A percentile compares a stretch with the other conserved stretches of the same genome.
Evolutionary conservation across 2,113 vertebrate genomes (phyloP).

Genomic region (Orycteropus afer): DNA sequence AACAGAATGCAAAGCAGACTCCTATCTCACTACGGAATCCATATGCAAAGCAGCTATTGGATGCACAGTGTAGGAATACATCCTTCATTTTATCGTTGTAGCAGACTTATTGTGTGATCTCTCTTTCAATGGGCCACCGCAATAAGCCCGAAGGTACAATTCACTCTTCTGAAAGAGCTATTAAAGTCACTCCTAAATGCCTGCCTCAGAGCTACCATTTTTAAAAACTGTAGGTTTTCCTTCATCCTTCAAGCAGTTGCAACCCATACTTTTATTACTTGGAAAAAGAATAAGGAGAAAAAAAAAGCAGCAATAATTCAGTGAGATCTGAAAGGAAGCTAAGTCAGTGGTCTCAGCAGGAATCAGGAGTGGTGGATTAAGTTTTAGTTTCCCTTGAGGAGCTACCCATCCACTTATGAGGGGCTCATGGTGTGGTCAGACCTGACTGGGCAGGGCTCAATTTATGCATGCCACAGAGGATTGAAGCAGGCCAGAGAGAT

Average conservation of each 20-base stretch:
- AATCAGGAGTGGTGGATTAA: background rate
- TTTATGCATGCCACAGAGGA: background rate
- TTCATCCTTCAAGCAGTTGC: slow-evolving; percentile 60
- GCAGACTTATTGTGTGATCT: slow-evolving; percentile 45
- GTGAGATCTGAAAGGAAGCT: slow-evolving; percentile 31
- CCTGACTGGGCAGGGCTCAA: background rate
- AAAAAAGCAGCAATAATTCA: slow-evolving; percentile 1
- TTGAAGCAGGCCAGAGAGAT: slow-evolving; percentile 13
- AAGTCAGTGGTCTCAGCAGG: slow-evolving; percentile 21
- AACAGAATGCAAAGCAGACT: slow-evolving; percentile 60
- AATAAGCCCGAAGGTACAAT: slow-evolving; percentile 77
- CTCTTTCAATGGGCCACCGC: slow-evolving; percentile 75
- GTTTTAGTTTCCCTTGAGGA: slow-evolving; percentile 55
- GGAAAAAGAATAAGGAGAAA: background rate
- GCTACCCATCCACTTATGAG: slow-evolving; percentile 13
- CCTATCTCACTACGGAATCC: slow-evolving; percentile 80
- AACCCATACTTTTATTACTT: slow-evolving; percentile 37
- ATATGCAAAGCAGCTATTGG: slow-evolving; percentile 76
- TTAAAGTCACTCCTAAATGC: slow-evolving; percentile 80
- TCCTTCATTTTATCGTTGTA: slow-evolving; percentile 82
- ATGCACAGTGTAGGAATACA: slow-evolving; percentile 54
- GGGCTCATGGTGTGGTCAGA: slow-evolving; percentile 34
- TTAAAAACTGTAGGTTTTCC: slow-evolving; percentile 51
- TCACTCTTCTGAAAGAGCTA: slow-evolving; percentile 78
- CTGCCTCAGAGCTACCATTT: slow-evolving; percentile 73